Base-by-base conservation (phyloP, 2,113 vertebrate species). In the Terrapene triunguis region DNA sequence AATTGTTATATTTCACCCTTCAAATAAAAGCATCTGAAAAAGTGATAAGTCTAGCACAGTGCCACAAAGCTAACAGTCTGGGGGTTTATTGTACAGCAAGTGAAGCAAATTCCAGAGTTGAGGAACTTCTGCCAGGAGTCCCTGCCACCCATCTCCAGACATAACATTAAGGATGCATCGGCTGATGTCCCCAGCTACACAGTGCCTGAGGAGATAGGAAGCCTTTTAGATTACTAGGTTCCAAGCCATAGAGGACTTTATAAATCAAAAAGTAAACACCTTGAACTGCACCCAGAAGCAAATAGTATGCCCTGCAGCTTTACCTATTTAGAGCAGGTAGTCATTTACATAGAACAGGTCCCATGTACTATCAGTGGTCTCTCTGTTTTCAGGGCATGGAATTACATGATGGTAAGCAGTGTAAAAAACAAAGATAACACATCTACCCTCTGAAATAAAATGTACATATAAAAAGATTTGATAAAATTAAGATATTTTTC, bases 11-110 rank as follows among this genome's bases (percentile, higher is more conserved):
- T 78, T 12, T 83, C 74, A 47, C 42, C 83, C 78, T 74, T 57
- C 62, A 62, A 81, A 94, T 42, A 80, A 86, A 84, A 0, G 1
- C 53, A 57, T 89, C 44, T 72, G 88, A 38, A 85, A 74, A 44
- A 91, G 13, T 78, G 57, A 90, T 94, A 92, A 89, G 50, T 27
- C 93, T 94, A 84, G 48, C 84, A n/a, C 35, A 80, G n/a, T 91
- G 55, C 65, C 65, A 74, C 83, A 89, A 82, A 54, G 48, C 38
- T 89, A 82, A 65, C 84, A 87, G 53, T 57, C 65, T 65, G 57
- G 38, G 19, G 4, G 24, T 91, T 89, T 92, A 57, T 91, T 74
- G 95, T 65, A 88, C 55, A 88, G 6, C 3, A 16, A 10, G 10
- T 0, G 2, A 24, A 87, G 65, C 38, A 50, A 82, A 0, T 88